Conservation (phyloP, 2,113 vertebrate species). For the Tinamus guttatus region DNA sequence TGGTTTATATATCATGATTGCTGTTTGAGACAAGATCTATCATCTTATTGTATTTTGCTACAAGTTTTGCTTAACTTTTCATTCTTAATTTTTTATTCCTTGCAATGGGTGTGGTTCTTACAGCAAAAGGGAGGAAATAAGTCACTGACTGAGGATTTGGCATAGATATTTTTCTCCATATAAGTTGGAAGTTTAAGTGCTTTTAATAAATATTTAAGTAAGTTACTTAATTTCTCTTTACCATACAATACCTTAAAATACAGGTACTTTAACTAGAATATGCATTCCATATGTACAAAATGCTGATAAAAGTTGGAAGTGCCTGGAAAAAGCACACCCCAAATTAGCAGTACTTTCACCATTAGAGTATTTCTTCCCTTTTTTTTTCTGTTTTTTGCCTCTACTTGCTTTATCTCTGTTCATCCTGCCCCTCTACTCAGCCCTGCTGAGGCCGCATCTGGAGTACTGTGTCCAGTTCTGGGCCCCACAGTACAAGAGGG, state of each 20-base stretch:
- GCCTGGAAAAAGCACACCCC: not conserved
- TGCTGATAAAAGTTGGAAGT: not conserved
- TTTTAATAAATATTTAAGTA: not conserved
- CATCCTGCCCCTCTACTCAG: no score
- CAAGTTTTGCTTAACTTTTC: not conserved
- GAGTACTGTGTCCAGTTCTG: no score
- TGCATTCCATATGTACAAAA: not conserved
- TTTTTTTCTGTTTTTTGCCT: not conserved
- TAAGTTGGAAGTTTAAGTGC: not conserved
- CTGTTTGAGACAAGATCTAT: not conserved
- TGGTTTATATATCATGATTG: not conserved
- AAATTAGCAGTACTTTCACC: not conserved
- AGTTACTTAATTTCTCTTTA: not conserved
- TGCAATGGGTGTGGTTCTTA: not conserved
- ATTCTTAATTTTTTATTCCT: not conserved
- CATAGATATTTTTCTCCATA: not conserved
- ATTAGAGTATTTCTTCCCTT: not conserved
- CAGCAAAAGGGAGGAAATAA: not conserved
- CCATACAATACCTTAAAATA: not conserved
- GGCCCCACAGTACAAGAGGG: no score
- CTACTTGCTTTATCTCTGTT: no score
- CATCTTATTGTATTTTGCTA: not conserved
- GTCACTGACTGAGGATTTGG: not conserved
- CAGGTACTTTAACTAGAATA: not conserved
- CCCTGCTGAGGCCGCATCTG: no score